These are phyloP conservation scores for Micropterix aruncella DNA, from an alignment of 2,888 invertebrate species.

Conservation along the genomic window DNA sequence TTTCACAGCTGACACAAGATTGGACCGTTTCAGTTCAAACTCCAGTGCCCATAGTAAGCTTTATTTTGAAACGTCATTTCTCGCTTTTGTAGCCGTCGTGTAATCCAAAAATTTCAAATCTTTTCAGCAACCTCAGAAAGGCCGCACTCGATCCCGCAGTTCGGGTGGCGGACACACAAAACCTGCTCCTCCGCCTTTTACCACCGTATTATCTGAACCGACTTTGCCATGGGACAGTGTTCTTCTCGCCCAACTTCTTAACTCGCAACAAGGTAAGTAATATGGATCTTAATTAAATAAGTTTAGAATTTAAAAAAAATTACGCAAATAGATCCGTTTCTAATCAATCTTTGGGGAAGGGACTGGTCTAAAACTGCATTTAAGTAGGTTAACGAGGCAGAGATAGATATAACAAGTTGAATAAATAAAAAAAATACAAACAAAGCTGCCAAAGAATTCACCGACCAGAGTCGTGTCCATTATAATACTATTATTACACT, in stretches of 20 bases:
- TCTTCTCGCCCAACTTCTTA: constrained; percentile 70
- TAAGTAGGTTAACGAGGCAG: no score
- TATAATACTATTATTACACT: no score
- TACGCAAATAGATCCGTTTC: no score
- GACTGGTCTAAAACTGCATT: no score
- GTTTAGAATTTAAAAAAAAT: no score
- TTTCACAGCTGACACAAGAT: constrained; percentile 22
- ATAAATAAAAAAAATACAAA: no score
- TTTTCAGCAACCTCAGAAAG: background rate
- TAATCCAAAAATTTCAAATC: background rate
- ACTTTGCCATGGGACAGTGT: constrained; percentile 58
- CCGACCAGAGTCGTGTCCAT: no score
- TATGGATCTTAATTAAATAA: no score
- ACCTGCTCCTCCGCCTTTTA: constrained; percentile 42
- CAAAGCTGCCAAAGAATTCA: no score
- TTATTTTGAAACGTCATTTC: no score
- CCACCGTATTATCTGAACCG: constrained; percentile 65
- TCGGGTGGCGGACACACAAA: background rate
- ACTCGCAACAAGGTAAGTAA: constrained; percentile 45
- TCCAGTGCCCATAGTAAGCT: background rate
- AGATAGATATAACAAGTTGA: no score
- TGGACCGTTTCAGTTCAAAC: constrained; percentile 23
- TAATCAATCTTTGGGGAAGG: no score
- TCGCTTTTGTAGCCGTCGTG: background rate
- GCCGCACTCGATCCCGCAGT: background rate